Evolutionary conservation across 2,113 vertebrate species (phyloP).

Genomic region (Glaucomys volans): DNA sequence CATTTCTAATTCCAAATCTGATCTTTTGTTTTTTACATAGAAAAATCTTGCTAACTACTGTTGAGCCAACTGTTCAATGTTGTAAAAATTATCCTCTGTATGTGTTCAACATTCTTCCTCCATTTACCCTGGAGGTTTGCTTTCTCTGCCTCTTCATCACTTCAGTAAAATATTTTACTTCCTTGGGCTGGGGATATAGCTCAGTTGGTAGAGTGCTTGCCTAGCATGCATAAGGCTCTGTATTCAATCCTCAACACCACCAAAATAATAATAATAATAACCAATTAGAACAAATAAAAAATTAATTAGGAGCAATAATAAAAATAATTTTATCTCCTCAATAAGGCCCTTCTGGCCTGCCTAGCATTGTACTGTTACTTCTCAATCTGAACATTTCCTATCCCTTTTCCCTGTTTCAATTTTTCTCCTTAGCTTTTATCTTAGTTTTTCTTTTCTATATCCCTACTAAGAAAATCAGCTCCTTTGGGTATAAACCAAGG

Average conservation of each 20-base stretch:
- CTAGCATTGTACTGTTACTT: neutral
- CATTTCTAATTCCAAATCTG: neutral
- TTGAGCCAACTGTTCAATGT: neutral
- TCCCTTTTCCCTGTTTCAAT: neutral
- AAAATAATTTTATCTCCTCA: neutral
- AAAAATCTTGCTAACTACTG: slow-evolving; percentile 24
- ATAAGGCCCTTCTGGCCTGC: neutral
- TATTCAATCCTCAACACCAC: too few species aligned
- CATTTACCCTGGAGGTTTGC: neutral
- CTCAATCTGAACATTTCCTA: neutral
- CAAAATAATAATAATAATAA: too few species aligned
- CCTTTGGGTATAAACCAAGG: too few species aligned
- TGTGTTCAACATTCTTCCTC: neutral
- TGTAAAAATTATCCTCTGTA: slow-evolving; percentile 38
- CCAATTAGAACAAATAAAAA: too few species aligned
- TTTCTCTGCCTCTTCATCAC: neutral
- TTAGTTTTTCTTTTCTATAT: neutral
- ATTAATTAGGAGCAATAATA: too few species aligned
- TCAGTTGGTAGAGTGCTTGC: too few species aligned
- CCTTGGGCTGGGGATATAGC: neutral
- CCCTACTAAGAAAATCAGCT: neutral
- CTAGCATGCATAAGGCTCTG: too few species aligned
- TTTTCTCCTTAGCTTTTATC: slow-evolving; percentile 28
- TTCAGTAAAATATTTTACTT: neutral
- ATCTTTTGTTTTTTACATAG: neutral